These are phyloP conservation scores for Agrochola lychnidis DNA, from an alignment of 2,888 invertebrate genomes.

Conservation along the genomic window DNA sequence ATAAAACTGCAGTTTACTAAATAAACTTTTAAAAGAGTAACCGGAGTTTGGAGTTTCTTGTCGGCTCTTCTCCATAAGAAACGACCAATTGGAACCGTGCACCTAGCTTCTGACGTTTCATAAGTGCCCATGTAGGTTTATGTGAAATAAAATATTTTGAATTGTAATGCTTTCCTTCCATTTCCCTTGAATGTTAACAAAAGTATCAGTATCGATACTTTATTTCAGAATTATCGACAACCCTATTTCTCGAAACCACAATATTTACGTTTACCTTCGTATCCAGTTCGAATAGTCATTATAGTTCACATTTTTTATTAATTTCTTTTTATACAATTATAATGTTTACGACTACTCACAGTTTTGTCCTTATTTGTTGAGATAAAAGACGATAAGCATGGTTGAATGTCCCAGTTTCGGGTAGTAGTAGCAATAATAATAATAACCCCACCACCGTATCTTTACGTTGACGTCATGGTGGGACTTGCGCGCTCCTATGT, in stretches of 20 bases:
- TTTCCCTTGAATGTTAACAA: not conserved
- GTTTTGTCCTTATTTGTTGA: constrained; percentile 37
- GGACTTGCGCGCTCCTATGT: not conserved
- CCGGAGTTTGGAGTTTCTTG: no score
- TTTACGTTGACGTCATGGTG: not conserved
- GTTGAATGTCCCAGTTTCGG: not conserved
- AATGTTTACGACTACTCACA: constrained; percentile 32
- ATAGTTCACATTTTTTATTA: constrained; percentile 62
- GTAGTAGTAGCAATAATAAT: not conserved
- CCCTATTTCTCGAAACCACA: constrained; percentile 64
- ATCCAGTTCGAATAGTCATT: constrained; percentile 50
- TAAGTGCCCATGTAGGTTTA: no score
- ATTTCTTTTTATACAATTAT: constrained; percentile 60
- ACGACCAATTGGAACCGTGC: no score
- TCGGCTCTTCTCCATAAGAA: no score
- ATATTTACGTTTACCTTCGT: constrained; percentile 68
- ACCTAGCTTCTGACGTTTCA: no score
- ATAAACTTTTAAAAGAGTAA: not conserved
- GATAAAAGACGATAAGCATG: constrained; percentile 20
- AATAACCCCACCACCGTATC: not conserved
- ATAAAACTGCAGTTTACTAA: not conserved
- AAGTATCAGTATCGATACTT: constrained; percentile 2
- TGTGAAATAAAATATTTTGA: no score
- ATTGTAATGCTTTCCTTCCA: no score
- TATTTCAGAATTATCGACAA: constrained; percentile 27